Evolutionary conservation across 1,140 invertebrate species (phyloP), one percentile per base, ranked within the genome.

Genomic region (Pseudomyrmex cubaensis): DNA sequence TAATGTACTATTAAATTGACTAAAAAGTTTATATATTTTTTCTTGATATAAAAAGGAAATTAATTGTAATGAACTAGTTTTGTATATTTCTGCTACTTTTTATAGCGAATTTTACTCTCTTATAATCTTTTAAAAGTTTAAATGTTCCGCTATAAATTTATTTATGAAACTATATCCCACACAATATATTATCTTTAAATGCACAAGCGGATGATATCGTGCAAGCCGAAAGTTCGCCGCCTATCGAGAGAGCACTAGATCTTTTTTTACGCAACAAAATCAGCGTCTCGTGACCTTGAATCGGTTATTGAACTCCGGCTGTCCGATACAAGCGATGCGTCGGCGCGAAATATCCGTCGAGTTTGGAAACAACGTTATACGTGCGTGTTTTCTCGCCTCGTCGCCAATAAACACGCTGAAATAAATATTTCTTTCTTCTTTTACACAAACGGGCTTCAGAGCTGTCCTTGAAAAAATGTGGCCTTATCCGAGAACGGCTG

Each of bases 251-350:
- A 17, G 70, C 70, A 54, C 61, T 88, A 87, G 85, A 85, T 88
- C 84, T 80, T 83, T 77, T 86, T 87, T 90, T 52, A 59, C 50
- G n/a, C 78, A 63, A 86, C 76, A 46, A 82, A 75, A 82, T 82
- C 75, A 75, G 57, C 35, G 35, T 74, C 78, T 25, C 59, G 67
- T 59, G 67, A 87, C 90, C 91, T 92, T 90, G 87, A 84, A 87
- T 85, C 92, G 92, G 90, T 92, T 92, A 90, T 92, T 93, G 92
- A 93, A 93, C 92, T 89, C 88, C 90, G 61, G 85, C 84, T 84
- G 86, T 83, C 84, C 85, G 89, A 90, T 91, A 90, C 73, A 84
- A 72, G 77, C 83, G 82, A 83, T 64, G 84, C 67, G 52, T 54
- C 72, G 22, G 12, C 70, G 35, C 66, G 50, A 44, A 64, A 67